Base-by-base conservation (phyloP, 1,140 invertebrate species). In the Antheraea mylitta region DNA sequence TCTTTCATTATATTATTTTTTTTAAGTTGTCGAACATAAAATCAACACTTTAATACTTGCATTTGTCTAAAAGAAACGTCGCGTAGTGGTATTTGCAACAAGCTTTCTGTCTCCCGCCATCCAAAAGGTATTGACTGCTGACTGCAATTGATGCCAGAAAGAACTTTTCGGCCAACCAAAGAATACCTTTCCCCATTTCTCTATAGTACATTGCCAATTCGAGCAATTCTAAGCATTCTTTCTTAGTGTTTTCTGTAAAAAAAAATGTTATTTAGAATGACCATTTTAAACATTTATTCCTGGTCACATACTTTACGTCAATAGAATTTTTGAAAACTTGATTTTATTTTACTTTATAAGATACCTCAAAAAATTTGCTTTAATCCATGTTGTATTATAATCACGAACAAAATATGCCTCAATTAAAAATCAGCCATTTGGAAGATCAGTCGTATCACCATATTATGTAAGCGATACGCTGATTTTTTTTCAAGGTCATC, bases 161-260 rank as follows among this genome's bases (percentile, higher is more conserved):
- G 13, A 95, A 85, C 48, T 92, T 92, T 64, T 95, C 93, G 3
- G 93, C 93, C 2, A 95, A 72, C 94, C 94, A 95, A 74, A 93
- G 87, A 81, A 94, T 94, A 37, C 93, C 93, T 71, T 90, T 90
- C 30, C 85, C 83, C 58, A 85, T 83, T 45, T 92, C 90, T 64
- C 92, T 83, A 70, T 93, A 94, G 64, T 81, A 77, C 22, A 93
- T 37, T 0, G 93, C 93, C 0, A 92, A 72, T 3, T 83, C 70
- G 5, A 94, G 68, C 7, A 94, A 78, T 16, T 84, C 75, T 11
- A 87, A 79, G 37, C 84, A 82, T 86, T 93, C 92, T 2, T 79
- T 76, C 19, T 87, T 77, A 7, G 80, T 79, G 58, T 94, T 80
- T 36, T 83, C 93, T 93, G 64, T n/a, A 79, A 81, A 18, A n/a